Conservation (phyloP, 2,888 invertebrate genomes). For the Catocala fraxini region DNA sequence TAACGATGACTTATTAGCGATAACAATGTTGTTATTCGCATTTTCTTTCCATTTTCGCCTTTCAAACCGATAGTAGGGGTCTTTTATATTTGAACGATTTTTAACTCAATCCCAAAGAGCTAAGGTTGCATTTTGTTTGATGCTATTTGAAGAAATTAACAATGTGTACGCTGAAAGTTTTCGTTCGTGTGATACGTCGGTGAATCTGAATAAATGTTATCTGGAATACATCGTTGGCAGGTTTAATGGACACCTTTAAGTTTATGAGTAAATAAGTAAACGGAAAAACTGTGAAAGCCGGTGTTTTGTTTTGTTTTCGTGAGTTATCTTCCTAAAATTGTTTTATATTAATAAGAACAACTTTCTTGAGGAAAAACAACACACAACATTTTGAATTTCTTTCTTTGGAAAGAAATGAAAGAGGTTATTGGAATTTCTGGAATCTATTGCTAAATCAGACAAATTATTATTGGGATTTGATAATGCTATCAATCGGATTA, state of each 20-base stretch:
- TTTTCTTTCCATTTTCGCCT: conserved; percentile 59
- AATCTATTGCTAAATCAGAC: too few species aligned
- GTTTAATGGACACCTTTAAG: conserved; percentile 18
- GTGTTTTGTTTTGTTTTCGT: conserved; percentile 2
- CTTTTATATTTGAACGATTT: conserved; percentile 21
- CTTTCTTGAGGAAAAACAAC: not conserved
- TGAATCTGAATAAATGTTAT: conserved; percentile 49
- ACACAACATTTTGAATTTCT: not conserved
- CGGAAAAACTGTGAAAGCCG: not conserved
- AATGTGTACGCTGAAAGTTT: conserved; percentile 40
- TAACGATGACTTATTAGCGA: conserved; percentile 79
- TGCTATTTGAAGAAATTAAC: conserved; percentile 38
- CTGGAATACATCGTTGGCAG: conserved; percentile 24
- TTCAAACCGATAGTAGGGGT: conserved; percentile 38
- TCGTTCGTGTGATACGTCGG: conserved; percentile 43
- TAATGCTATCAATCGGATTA: too few species aligned
- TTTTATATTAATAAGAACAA: not conserved
- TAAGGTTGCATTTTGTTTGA: conserved; percentile 25
- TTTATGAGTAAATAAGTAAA: conserved; percentile 13
- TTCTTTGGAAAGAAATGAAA: not conserved
- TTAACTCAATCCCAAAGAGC: conserved; percentile 1
- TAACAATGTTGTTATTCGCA: conserved; percentile 72
- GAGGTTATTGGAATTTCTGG: too few species aligned
- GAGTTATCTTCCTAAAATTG: not conserved
- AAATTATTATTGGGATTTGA: too few species aligned